Conservation (phyloP, 2,797 vertebrate genomes). For the Cryptoprocta ferox region DNA sequence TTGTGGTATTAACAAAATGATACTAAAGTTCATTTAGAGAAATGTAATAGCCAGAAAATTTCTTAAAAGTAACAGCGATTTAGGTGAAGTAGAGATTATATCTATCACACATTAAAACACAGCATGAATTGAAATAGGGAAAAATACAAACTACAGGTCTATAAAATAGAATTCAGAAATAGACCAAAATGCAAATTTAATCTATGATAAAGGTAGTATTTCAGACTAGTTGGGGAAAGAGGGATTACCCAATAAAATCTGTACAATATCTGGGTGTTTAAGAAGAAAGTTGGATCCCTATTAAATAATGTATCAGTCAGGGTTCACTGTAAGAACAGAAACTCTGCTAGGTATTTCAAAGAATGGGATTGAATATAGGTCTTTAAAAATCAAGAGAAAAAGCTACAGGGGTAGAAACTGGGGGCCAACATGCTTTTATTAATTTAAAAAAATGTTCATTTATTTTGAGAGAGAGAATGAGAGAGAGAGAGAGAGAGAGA, state of each 20-base stretch:
- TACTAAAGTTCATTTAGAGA: conserved; percentile 5
- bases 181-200: conserved; percentile 6
- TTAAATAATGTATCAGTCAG: not conserved
- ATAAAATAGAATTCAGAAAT: not conserved
- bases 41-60: not conserved
- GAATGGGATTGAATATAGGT: not conserved
- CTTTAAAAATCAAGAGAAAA: not conserved
- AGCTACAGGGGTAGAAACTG: not conserved
- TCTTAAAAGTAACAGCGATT: not conserved
- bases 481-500: too few relatives aligned
- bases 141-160: not conserved
- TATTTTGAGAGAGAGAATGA: too few relatives aligned
- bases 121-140: not conserved
- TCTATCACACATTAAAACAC: not conserved
- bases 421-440: not conserved
- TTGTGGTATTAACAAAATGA: conserved; percentile 14
- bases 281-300: not conserved
- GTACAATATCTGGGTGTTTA: not conserved
- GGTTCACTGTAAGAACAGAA: not conserved
- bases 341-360: not conserved
- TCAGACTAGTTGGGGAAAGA: not conserved
- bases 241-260: not conserved
- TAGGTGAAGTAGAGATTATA: not conserved
- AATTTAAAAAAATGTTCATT: too few relatives aligned
- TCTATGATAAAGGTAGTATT: not conserved